phyloP scores from a whole-genome alignment of 2,113 vertebrate genomes.

The Carassius carassius region DNA sequence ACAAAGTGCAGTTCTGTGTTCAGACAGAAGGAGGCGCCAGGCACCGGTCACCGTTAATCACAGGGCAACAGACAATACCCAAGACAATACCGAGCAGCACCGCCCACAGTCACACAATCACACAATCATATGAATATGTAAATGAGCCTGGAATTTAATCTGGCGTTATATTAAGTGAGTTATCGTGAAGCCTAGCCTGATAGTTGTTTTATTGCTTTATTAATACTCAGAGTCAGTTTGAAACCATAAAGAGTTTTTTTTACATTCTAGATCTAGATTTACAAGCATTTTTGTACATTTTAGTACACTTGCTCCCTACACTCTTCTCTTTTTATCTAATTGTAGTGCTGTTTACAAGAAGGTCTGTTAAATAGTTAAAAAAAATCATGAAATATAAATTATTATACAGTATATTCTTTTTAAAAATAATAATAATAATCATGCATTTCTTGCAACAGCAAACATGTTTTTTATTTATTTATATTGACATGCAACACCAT shows the following conservation, averaged over 20 bases:
- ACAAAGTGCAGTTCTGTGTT: neutral
- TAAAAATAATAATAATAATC: neutral
- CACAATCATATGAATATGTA: neutral
- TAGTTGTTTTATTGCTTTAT: neutral
- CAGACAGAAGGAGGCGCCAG: slow-evolving; percentile 37
- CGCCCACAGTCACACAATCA: neutral
- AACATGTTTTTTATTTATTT: neutral
- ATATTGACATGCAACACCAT: neutral
- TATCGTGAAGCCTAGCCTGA: neutral
- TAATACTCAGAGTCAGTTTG: neutral
- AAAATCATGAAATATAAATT: too few species aligned
- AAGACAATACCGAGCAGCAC: neutral
- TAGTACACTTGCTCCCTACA: too few species aligned
- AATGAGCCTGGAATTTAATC: neutral
- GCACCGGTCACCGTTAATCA: neutral
- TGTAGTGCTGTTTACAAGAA: neutral
- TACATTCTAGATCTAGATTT: neutral
- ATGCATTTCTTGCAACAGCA: neutral
- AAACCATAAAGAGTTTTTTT: neutral
- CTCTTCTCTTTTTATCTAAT: neutral
- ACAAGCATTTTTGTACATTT: neutral
- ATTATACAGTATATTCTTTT: neutral
- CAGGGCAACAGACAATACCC: neutral
- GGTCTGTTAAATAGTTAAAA: neutral
- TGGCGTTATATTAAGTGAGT: neutral